A percentile compares a stretch with the other conserved stretches of the same genome.
Evolutionary conservation across 1,140 invertebrate species (phyloP).

Genomic region (Lycorma delicatula): DNA sequence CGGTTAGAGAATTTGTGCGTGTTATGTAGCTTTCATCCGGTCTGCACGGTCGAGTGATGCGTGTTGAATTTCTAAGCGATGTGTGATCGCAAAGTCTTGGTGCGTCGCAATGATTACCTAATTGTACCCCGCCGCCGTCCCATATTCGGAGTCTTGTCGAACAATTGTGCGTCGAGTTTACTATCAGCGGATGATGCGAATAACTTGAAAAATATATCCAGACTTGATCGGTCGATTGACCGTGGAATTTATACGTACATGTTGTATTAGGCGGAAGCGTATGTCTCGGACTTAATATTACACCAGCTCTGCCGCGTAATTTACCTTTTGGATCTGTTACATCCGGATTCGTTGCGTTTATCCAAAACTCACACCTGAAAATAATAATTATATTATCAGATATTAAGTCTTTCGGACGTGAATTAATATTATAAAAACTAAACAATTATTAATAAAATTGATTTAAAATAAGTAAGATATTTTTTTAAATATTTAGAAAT

Average conservation of each 20-base stretch:
- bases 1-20: slow-evolving; percentile 37
- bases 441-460: too few species aligned
- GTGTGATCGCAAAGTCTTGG: slow-evolving; percentile 74
- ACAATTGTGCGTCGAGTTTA: slow-evolving; percentile 30
- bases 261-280: slow-evolving; percentile 76
- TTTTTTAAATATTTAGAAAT: too few species aligned
- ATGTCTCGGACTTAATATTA: slow-evolving; percentile 67
- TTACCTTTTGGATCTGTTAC: slow-evolving; percentile 37
- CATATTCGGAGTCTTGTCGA: slow-evolving; percentile 51
- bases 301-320: slow-evolving; percentile 44
- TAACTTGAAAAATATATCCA: slow-evolving; percentile 84
- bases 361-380: slow-evolving; percentile 56
- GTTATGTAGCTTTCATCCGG: slow-evolving; percentile 71
- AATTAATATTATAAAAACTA: too few species aligned
- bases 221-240: slow-evolving; percentile 63
- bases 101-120: slow-evolving; percentile 62
- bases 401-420: too few species aligned
- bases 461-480: too few species aligned
- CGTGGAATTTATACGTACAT: slow-evolving; percentile 76
- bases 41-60: slow-evolving; percentile 63
- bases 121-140: slow-evolving; percentile 42
- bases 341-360: slow-evolving; percentile 52
- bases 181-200: slow-evolving; percentile 43
- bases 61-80: slow-evolving; percentile 60
- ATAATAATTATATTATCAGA: too few species aligned